Evolutionary conservation across 2,113 vertebrate genomes (phyloP), one percentile per base, ranked within the genome.

Genomic region (Maccullochella peelii): DNA sequence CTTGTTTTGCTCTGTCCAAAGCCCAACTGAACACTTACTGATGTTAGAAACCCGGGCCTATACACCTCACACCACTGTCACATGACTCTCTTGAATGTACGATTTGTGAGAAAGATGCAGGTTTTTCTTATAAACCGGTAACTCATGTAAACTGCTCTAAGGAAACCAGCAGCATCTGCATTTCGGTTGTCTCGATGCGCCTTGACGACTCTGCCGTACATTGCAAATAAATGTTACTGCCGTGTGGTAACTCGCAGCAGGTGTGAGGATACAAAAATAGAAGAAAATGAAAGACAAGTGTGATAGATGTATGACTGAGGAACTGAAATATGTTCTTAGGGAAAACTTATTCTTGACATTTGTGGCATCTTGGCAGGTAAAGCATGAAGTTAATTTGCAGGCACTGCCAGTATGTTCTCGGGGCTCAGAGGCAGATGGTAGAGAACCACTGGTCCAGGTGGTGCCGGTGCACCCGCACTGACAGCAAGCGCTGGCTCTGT

Each of bases 401-500:
- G 50, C 44, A 3, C 5, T 20, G 27, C 8, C 58, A 10, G 40
- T 12, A 21, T 49, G 50, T 36, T 62, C 54, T 55, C 1, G 18
- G 57, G 66, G 54, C 63, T 70, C 63, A 12, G 82, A 42, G 62
- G 52, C 77, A 80, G 79, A 78, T 86, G 73, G 42, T 77, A 1
- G 42, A 52, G 68, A 74, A 47, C 63, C 23, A 44, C 62, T 47
- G 54, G 57, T 71, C 78, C 84, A 73, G 79, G 72, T 67, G 73
- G 73, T 47, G 73, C 55, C 2, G 33, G n/a, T 57, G 77, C 52
- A 36, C 30, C 55, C 44, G 5, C 15, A 2, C 57, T 27, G 44
- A 27, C 23, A 16, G 11, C 16, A 8, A 63, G 65, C 6, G 12
- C 15, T 52, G 3, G 3, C 52, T 55, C 50, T 77, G 55, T 10